Base-by-base conservation (phyloP, 2,888 invertebrate genomes). In the Diarsia dahlii region DNA sequence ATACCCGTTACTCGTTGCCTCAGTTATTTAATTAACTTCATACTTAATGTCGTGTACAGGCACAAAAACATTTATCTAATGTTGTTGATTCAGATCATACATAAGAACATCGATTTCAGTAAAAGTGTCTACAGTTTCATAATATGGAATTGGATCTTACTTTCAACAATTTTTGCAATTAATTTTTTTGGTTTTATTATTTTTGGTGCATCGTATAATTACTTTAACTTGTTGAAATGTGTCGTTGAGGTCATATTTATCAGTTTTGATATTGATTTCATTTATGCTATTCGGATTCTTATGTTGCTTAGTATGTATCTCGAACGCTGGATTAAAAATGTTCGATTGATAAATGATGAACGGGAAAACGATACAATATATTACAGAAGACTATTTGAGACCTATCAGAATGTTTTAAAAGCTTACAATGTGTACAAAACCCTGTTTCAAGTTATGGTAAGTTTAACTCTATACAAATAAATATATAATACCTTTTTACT, bases 241-340 rank as follows among this genome's bases (percentile, higher is more conserved):
- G 12, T 62, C 39, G 12, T 39, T 62, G 62, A 62, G 18, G 5
- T 62, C 13, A 62, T 62, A 4, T 39, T 39, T 62, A 62, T 62
- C 6, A 62, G 62, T 62, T 39, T 62, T 62, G 62, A 62, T 62
- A 62, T 62, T 62, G 62, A 62, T 39, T 62, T 62, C 2, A n/a
- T 62, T 13, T 62, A 62, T 39, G 62, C 62, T 39, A 39, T 62
- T 39, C 39, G 62, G 4, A 62, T 62, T 62, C 18, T 62, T 39
- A n/a, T 62, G 10, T 62, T 62, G 18, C 20, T 62, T n/a, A 62
- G 20, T 3, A 62, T 39, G 62, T 62, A 62, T 39, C 62, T 62
- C 12, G n/a, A 62, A 62, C 9, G 39, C n/a, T 62, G 62, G 62
- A 62, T 62, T n/a, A n/a, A 62, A 62, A 39, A 39, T 39, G 62